Evolutionary conservation across 2,888 invertebrate genomes (phyloP).

Genomic region (Heliothis peltigera): DNA sequence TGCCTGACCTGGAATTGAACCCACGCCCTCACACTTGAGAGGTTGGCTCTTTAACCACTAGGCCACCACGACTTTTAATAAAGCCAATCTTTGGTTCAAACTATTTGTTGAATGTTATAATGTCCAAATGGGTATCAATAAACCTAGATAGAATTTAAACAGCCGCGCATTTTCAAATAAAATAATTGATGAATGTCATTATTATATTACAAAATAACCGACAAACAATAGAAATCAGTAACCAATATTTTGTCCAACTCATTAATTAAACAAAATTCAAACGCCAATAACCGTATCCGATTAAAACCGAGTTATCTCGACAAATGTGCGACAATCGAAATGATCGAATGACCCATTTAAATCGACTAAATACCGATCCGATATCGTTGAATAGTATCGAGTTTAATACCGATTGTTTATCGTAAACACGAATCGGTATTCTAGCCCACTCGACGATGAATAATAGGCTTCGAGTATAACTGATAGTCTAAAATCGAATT

Average conservation of each 20-base stretch:
- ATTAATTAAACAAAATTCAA: constrained; percentile 38
- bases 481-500: constrained; percentile 52
- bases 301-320: constrained; percentile 54
- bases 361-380: constrained; percentile 53
- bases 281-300: constrained; percentile 36
- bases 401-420: constrained; percentile 63
- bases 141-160: no score
- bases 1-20: no score
- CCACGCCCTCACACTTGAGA: no score
- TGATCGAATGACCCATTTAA: constrained; percentile 65
- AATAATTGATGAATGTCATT: not conserved
- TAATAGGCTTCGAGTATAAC: constrained; percentile 50
- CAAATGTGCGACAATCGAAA: constrained; percentile 59
- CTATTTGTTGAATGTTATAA: no score
- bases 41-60: no score
- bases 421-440: constrained; percentile 56
- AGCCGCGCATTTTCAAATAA: not conserved
- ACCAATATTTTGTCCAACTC: constrained; percentile 10
- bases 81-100: no score
- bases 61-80: no score
- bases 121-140: no score
- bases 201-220: not conserved
- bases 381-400: constrained; percentile 50
- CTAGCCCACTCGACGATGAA: constrained; percentile 50
- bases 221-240: constrained; percentile 12